Evolutionary conservation across 2,888 invertebrate genomes (phyloP).

Genomic region (Drosophila phalerata): DNA sequence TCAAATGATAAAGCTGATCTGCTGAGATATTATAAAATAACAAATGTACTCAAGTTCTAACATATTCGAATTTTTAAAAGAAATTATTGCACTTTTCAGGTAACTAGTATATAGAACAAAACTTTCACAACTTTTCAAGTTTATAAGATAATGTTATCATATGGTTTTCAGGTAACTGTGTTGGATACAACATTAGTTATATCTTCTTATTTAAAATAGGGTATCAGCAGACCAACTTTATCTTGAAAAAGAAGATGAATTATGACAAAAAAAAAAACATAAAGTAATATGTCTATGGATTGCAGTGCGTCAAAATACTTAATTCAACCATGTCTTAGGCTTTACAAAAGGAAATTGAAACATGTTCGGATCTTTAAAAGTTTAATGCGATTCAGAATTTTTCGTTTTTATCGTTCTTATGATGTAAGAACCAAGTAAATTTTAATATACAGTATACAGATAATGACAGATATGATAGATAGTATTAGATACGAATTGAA

Average conservation of each 20-base stretch:
- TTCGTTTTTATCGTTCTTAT: constrained; percentile 8
- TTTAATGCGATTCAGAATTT: constrained; percentile 34
- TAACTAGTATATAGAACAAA: too few species aligned
- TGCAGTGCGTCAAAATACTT: constrained; percentile 15
- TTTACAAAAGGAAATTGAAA: constrained; percentile 84
- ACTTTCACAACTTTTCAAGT: not conserved
- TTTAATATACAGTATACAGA: constrained; percentile 11
- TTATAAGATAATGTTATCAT: not conserved
- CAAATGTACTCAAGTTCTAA: not conserved
- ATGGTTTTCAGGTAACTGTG: not conserved
- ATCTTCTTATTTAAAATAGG: not conserved
- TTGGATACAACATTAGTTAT: not conserved
- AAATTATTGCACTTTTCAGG: too few species aligned
- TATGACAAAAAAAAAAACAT: constrained; percentile 5
- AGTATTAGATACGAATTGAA: constrained; percentile 51
- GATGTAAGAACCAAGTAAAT: constrained; percentile 11
- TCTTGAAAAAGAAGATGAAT: constrained; percentile 1
- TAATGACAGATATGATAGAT: constrained; percentile 30
- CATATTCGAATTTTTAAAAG: not conserved
- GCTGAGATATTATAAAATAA: not conserved
- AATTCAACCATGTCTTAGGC: constrained; percentile 30
- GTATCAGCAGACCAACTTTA: constrained; percentile 14
- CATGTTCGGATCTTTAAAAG: constrained; percentile 82
- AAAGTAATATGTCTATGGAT: constrained; percentile 27
- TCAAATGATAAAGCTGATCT: constrained; percentile 1